A percentile compares a stretch with the other conserved stretches of the same genome.
phyloP scores from a whole-genome alignment of 2,888 invertebrate species.

The Eupithecia inturbata region DNA sequence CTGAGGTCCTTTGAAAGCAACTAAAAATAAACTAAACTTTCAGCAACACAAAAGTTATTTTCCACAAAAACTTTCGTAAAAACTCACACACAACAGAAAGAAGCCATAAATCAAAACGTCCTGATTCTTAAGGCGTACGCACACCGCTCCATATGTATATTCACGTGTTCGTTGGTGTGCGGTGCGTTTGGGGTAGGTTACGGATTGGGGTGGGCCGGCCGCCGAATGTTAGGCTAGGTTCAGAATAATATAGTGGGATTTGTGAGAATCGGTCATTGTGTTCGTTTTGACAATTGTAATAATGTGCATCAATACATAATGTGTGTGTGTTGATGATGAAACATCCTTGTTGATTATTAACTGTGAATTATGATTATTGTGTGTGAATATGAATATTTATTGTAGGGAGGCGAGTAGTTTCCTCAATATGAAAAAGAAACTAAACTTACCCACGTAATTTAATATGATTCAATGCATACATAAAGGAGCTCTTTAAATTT shows the following conservation, averaged over 20 bases:
- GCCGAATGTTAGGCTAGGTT: conserved; percentile 80
- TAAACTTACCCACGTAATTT: background rate
- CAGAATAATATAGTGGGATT: conserved; percentile 65
- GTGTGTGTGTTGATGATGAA: background rate
- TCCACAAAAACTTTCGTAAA: conserved; percentile 16
- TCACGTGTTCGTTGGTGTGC: conserved; percentile 38
- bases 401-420: background rate
- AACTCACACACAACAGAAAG: conserved; percentile 24
- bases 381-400: background rate
- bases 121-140: conserved; percentile 39
- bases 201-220: conserved; percentile 74
- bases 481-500: background rate
- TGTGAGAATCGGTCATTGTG: conserved; percentile 52
- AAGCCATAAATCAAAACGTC: conserved; percentile 41
- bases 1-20: background rate
- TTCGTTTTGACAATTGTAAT: conserved; percentile 26
- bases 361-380: background rate
- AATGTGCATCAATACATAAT: background rate
- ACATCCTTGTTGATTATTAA: background rate
- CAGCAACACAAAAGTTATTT: conserved; percentile 15
- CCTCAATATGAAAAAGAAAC: background rate
- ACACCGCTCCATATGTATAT: conserved; percentile 31
- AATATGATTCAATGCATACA: background rate
- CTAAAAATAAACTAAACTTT: background rate
- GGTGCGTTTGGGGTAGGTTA: conserved; percentile 76